These are phyloP conservation scores for Pelagia noctiluca DNA, from an alignment of 30 jellyfish, hydroid and myxozoan species.

Conservation along the genomic window DNA sequence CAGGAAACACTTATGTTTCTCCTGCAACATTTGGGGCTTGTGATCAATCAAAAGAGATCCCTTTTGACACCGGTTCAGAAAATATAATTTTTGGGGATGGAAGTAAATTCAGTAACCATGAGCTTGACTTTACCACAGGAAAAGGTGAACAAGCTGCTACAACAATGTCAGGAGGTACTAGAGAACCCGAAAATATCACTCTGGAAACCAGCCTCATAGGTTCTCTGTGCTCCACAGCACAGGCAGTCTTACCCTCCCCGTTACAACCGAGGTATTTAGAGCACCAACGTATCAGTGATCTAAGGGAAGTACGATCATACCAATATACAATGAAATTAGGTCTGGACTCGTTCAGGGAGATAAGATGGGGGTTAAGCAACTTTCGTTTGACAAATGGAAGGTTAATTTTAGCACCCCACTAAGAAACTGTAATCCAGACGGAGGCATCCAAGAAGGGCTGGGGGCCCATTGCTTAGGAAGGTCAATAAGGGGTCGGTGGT, in stretches of 20 bases:
- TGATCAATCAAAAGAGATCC: slow-evolving; percentile 21
- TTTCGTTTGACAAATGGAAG: slow-evolving; percentile 32
- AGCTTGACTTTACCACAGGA: slow-evolving; percentile 33
- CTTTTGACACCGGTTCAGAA: slow-evolving; percentile 14
- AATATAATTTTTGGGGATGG: slow-evolving; percentile 52
- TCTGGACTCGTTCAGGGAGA: slow-evolving; percentile 2
- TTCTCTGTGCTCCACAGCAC: slow-evolving; percentile 39
- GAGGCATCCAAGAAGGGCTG: slow-evolving; percentile 65
- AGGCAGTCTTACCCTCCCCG: slow-evolving; percentile 42
- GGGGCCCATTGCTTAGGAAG: slow-evolving; percentile 36
- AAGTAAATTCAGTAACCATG: slow-evolving; percentile 29
- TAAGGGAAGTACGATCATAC: neutral
- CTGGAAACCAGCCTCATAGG: slow-evolving; percentile 30
- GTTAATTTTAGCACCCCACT: neutral
- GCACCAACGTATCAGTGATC: neutral
- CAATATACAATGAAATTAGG: neutral
- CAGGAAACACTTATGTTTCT: slow-evolving; percentile 37
- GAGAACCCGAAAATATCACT: neutral
- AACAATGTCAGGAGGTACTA: slow-evolving; percentile 28
- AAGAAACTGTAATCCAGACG: slow-evolving; percentile 20
- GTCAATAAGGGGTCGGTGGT: slow-evolving; percentile 37
- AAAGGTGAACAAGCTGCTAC: neutral
- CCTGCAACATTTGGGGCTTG: slow-evolving; percentile 38
- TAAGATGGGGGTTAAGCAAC: slow-evolving; percentile 37
- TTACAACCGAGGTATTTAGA: slow-evolving; percentile 28